Base-by-base conservation (phyloP, 2,113 vertebrate species). In the Myotis brandtii region DNA sequence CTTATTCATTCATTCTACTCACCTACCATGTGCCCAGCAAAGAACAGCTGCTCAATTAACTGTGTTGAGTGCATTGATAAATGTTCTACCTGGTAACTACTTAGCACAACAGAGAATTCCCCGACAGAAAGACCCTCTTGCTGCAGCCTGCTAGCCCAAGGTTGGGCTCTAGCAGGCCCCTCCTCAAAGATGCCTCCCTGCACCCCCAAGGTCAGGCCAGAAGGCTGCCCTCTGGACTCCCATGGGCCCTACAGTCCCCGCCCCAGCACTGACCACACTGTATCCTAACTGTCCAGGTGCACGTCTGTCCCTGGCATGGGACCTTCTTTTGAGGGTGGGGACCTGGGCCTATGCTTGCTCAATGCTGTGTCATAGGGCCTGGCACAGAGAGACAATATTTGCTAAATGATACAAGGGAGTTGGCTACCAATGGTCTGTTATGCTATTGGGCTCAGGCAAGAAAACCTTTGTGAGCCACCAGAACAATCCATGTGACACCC, bases 281-380 rank as follows among this genome's bases (percentile, higher is more conserved):
- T 0, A 2, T 64, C 34, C 9, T 14, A 46, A 88, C 32, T 32
- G 59, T 40, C 20, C 10, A 43, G 43, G 46, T 27, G 46, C 43
- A 27, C 0, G 0, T 48, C n/a, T 48, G 17, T 69, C 32, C 54
- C 59, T 21, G 16, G 25, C 50, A 23, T 0, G 25, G 21, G 81
- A 27, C 23, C 27, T 79, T 59, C 34, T 52, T 64, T 25, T 46
- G 52, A 89, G 46, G n/a, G 40, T 25, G 12, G 7, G 25, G 40
- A 67, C 32, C 32, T 62, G 13, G 40, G n/a, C 16, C n/a, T 52
- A 17, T 7, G 52, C 46, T 46, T 27, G 16, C n/a, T 52, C n/a
- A 16, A 27, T 59, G 43, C 54, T 66, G 11, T 12, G 4, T 46
- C 59, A 56, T 11, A 30, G 66, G n/a, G 40, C 32, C 85, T 27